Percentiles rank a stretch among this genome's conserved stretches.
These are phyloP conservation scores for Therioaphis trifolii DNA, from an alignment of 2,888 invertebrate genomes.

Conservation along the genomic window DNA sequence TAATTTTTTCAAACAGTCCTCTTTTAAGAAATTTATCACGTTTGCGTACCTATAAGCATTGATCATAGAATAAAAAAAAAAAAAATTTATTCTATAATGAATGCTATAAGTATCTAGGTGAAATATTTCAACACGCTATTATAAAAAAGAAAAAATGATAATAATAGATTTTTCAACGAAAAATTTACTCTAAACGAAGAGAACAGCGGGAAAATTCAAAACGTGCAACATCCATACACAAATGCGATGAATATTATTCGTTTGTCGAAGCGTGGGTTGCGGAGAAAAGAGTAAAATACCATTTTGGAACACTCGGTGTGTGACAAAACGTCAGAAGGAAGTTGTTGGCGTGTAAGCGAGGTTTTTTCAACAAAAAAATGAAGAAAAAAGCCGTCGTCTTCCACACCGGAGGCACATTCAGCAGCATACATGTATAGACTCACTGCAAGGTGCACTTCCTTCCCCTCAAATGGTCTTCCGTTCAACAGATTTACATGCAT, in stretches of 20 bases:
- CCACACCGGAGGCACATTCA: background rate
- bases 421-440: background rate
- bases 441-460: background rate
- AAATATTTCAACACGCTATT: background rate
- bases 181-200: background rate
- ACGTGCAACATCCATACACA: background rate
- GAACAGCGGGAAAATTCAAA: background rate
- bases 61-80: no score
- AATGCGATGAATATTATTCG: background rate
- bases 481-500: slow-evolving; percentile 14
- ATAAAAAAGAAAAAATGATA: background rate
- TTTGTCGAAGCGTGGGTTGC: background rate
- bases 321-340: slow-evolving; percentile 4
- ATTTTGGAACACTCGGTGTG: slow-evolving; percentile 12
- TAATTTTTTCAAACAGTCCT: no score
- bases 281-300: background rate
- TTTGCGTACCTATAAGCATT: no score
- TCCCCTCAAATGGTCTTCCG: background rate
- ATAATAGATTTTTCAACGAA: background rate
- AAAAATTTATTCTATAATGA: background rate
- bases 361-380: background rate
- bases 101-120: background rate
- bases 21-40: no score
- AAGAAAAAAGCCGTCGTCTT: background rate
- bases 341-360: slow-evolving; percentile 2